Conservation (phyloP, 2,113 vertebrate species). For the Anthoscopus minutus region DNA sequence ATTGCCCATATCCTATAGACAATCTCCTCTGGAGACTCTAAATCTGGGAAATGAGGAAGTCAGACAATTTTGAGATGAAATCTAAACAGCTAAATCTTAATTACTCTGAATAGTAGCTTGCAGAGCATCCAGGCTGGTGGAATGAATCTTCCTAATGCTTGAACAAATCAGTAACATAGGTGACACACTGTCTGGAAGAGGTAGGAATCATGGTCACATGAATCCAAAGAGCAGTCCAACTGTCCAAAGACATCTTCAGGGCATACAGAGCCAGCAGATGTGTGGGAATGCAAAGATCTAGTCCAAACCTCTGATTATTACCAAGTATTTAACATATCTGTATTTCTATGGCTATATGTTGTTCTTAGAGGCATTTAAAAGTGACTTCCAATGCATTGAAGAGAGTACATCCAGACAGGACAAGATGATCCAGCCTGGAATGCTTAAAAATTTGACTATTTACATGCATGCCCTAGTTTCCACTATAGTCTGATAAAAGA, state of each 20-base stretch:
- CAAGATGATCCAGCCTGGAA: background rate
- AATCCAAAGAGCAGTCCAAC: background rate
- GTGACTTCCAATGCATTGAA: background rate
- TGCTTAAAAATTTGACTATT: background rate
- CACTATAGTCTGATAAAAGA: background rate
- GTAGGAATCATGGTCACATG: background rate
- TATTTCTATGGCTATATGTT: background rate
- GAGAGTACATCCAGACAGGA: background rate
- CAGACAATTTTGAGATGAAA: background rate
- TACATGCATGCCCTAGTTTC: background rate
- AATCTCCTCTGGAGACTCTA: background rate
- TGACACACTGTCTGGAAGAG: background rate
- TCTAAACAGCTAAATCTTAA: slow-evolving; percentile 7
- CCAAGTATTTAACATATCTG: background rate
- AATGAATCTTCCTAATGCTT: background rate
- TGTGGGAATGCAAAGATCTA: background rate
- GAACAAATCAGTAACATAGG: background rate
- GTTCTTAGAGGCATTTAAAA: background rate
- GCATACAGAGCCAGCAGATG: background rate
- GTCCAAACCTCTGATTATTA: background rate
- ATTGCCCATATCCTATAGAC: background rate
- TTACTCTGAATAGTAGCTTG: background rate
- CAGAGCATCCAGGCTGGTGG: background rate
- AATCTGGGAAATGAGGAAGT: slow-evolving; percentile 13
- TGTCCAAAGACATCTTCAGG: background rate